A percentile compares a stretch with the other conserved stretches of the same genome.
These are phyloP conservation scores for Drosophila cognata DNA, from an alignment of 2,888 invertebrate genomes.

Conservation along the genomic window DNA sequence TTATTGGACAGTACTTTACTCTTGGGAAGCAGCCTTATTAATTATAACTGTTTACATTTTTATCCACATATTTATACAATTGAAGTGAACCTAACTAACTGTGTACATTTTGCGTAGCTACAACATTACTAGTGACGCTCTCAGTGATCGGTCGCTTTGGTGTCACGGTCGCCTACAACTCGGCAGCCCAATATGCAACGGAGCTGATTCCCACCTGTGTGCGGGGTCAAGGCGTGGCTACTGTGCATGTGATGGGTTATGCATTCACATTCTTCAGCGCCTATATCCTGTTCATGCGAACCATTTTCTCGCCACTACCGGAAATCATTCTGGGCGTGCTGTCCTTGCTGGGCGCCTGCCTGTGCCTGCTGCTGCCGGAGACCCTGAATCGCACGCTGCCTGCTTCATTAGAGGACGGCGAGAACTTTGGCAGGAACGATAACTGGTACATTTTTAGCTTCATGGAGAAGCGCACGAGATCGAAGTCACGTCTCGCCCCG, in stretches of 20 bases:
- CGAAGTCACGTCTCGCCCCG: conserved; percentile 60
- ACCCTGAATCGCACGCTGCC: conserved; percentile 87
- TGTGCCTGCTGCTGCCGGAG: conserved; percentile 87
- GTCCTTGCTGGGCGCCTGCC: conserved; percentile 86
- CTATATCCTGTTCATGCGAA: conserved; percentile 86
- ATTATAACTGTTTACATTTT: background rate
- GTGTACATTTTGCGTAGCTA: conserved; percentile 54
- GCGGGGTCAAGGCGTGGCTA: conserved; percentile 87
- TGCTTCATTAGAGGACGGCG: conserved; percentile 87
- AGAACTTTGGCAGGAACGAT: conserved; percentile 87
- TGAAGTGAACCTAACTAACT: background rate
- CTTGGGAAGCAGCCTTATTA: background rate
- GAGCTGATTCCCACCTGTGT: conserved; percentile 88
- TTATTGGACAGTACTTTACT: background rate
- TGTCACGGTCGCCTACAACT: conserved; percentile 88
- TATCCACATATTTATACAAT: background rate
- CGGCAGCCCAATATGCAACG: conserved; percentile 88
- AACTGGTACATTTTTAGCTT: conserved; percentile 85
- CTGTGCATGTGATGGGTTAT: conserved; percentile 87
- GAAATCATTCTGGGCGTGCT: conserved; percentile 86
- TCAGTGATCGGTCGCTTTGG: conserved; percentile 87
- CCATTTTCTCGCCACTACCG: conserved; percentile 85
- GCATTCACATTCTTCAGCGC: conserved; percentile 88
- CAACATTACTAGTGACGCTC: conserved; percentile 83
- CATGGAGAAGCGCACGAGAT: conserved; percentile 72